A percentile compares a stretch with the other conserved stretches of the same genome.
Conservation (phyloP, 2,888 invertebrate species). For the Polyommatus icarus region DNA sequence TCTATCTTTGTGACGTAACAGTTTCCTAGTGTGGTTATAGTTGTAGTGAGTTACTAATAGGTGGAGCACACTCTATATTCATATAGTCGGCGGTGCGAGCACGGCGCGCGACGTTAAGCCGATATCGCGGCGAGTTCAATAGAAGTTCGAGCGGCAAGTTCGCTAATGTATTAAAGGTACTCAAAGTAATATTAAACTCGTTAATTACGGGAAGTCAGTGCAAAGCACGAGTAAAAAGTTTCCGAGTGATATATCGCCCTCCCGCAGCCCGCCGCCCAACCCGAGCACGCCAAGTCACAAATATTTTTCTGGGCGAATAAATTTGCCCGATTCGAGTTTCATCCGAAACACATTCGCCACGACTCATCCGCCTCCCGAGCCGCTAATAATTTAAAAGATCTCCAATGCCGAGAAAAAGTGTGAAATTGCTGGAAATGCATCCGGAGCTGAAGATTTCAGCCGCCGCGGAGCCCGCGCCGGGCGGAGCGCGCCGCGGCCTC, state of each 20-base stretch:
- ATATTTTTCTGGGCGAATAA: conserved; percentile 17
- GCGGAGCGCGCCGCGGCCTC: too few relatives aligned
- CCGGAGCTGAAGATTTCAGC: neutral
- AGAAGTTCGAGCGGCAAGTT: neutral
- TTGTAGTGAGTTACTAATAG: neutral
- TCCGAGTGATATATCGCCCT: neutral
- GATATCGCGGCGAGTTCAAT: neutral
- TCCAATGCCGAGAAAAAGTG: conserved; percentile 21
- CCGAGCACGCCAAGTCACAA: neutral
- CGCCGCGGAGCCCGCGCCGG: conserved; percentile 3
- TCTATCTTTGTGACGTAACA: neutral
- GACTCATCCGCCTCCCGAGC: neutral
- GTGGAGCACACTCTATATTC: neutral
- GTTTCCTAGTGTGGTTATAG: neutral
- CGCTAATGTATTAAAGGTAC: conserved; percentile 3
- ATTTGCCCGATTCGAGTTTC: neutral
- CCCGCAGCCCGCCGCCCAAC: neutral
- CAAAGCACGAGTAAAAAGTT: neutral
- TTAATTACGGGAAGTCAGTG: conserved; percentile 5
- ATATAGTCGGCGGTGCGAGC: neutral
- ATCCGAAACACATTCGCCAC: neutral
- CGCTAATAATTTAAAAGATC: conserved; percentile 33
- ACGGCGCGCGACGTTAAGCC: neutral
- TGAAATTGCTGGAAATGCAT: conserved; percentile 32
- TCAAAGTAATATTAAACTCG: neutral